Evolutionary conservation across 1,140 invertebrate species (phyloP).

Genomic region (Galleria mellonella): DNA sequence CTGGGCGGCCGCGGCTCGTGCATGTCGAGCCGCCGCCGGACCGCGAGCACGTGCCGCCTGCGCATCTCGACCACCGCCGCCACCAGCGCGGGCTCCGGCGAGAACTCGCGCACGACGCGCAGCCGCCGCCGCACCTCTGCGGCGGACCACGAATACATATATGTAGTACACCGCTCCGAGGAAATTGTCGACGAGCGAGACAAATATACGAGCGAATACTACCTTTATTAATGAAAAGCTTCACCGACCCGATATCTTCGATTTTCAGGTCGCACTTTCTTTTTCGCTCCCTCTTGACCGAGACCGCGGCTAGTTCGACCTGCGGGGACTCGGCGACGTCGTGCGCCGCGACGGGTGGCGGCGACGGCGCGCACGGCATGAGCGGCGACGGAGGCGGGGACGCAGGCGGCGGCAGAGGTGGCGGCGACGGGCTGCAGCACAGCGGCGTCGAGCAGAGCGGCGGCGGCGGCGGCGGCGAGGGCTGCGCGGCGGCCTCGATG

Average conservation of each 20-base stretch:
- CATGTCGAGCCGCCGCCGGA: slow-evolving; percentile 7
- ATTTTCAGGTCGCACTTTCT: slow-evolving; percentile 13
- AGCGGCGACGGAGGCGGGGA: too few relatives aligned
- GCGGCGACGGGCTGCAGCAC: slow-evolving; percentile 4
- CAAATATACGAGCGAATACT: background rate
- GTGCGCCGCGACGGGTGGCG: too few relatives aligned
- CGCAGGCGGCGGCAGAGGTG: background rate
- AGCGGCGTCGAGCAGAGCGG: slow-evolving; percentile 10
- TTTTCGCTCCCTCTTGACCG: slow-evolving; percentile 18
- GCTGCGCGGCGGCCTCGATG: slow-evolving; percentile 31
- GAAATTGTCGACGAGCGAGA: too few relatives aligned
- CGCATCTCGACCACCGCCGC: slow-evolving; percentile 9
- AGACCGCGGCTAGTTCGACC: too few relatives aligned
- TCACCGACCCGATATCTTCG: slow-evolving; percentile 15
- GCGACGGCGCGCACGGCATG: too few relatives aligned
- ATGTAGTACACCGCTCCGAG: too few relatives aligned
- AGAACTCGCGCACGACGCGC: slow-evolving; percentile 13
- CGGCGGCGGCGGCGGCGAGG: slow-evolving; percentile 18
- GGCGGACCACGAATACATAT: background rate
- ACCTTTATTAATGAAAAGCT: slow-evolving; percentile 24
- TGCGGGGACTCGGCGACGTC: too few relatives aligned
- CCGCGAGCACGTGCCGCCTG: slow-evolving; percentile 3
- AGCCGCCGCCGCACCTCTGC: slow-evolving; percentile 12
- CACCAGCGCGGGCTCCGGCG: slow-evolving; percentile 9
- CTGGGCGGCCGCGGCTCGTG: slow-evolving; percentile 3